These are phyloP conservation scores for Spodoptera exigua DNA, from an alignment of 2,888 invertebrate genomes.

Conservation along the genomic window DNA sequence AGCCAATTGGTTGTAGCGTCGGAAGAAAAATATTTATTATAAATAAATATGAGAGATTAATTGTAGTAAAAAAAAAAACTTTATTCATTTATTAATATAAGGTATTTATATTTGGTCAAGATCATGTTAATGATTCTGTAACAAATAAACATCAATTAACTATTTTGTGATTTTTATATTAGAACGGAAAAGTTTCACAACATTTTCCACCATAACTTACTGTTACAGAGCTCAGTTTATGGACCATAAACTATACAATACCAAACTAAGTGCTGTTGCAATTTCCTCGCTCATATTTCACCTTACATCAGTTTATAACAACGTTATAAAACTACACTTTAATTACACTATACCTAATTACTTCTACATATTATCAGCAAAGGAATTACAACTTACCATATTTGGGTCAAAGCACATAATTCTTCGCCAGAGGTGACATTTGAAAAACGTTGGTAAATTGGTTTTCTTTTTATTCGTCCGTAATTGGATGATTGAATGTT, in stretches of 20 bases:
- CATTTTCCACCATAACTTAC: slow-evolving; percentile 3
- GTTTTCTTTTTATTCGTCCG: slow-evolving; percentile 3
- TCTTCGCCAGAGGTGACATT: slow-evolving; percentile 36
- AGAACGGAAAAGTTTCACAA: slow-evolving; percentile 16
- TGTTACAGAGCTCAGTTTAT: slow-evolving; percentile 11
- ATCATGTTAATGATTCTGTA: too few species aligned
- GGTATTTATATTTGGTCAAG: too few species aligned
- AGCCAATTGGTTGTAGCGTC: slow-evolving; percentile 63
- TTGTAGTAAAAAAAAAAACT: too few species aligned
- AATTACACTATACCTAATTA: slow-evolving; percentile 32
- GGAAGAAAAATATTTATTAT: slow-evolving; percentile 12
- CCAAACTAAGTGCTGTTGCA: slow-evolving; percentile 27
- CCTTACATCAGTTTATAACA: slow-evolving; percentile 38
- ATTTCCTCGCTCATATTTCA: slow-evolving; percentile 28
- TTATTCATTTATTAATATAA: too few species aligned
- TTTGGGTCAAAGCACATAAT: slow-evolving; percentile 23
- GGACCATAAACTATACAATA: slow-evolving; percentile 29
- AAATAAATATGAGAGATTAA: too few species aligned
- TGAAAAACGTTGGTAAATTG: slow-evolving; percentile 27
- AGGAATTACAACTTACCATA: slow-evolving; percentile 24
- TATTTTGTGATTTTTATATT: background rate
- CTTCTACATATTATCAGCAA: slow-evolving; percentile 32
- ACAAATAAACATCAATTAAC: background rate
- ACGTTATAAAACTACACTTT: slow-evolving; percentile 26
- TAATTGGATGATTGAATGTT: slow-evolving; percentile 31